Evolutionary conservation across 2,888 invertebrate genomes (phyloP).

Genomic region (Drosophila prostipennis): DNA sequence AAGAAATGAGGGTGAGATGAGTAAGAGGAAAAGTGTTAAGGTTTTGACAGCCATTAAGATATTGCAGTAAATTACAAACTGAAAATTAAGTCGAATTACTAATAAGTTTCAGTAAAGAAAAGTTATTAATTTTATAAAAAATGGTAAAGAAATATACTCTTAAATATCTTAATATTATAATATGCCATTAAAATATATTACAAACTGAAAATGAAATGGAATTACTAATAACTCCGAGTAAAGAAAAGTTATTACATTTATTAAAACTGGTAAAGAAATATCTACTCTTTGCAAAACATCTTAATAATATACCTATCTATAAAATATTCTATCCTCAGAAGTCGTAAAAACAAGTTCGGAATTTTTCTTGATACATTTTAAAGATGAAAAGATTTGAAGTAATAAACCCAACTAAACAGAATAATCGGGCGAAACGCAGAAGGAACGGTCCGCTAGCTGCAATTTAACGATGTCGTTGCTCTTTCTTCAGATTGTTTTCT

Average conservation of each 20-base stretch:
- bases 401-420: slow-evolving; percentile 27
- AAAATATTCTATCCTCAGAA: neutral
- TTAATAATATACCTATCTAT: no score
- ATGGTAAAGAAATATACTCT: no score
- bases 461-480: slow-evolving; percentile 59
- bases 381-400: slow-evolving; percentile 23
- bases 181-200: neutral
- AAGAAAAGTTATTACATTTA: no score
- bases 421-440: slow-evolving; percentile 22
- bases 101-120: no score
- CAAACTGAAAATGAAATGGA: neutral
- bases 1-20: slow-evolving; percentile 5
- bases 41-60: slow-evolving; percentile 1
- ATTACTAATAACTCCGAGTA: no score
- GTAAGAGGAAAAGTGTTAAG: slow-evolving; percentile 32
- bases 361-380: neutral
- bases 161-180: no score
- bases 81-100: neutral
- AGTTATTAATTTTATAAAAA: no score
- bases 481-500: slow-evolving; percentile 17
- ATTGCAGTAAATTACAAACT: neutral
- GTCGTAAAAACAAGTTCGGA: neutral
- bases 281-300: no score
- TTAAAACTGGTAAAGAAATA: no score
- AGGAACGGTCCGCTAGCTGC: slow-evolving; percentile 40